Percentiles rank a stretch among this genome's conserved stretches.
phyloP scores from a whole-genome alignment of 2,113 vertebrate species.

The Charadrius vociferus region DNA sequence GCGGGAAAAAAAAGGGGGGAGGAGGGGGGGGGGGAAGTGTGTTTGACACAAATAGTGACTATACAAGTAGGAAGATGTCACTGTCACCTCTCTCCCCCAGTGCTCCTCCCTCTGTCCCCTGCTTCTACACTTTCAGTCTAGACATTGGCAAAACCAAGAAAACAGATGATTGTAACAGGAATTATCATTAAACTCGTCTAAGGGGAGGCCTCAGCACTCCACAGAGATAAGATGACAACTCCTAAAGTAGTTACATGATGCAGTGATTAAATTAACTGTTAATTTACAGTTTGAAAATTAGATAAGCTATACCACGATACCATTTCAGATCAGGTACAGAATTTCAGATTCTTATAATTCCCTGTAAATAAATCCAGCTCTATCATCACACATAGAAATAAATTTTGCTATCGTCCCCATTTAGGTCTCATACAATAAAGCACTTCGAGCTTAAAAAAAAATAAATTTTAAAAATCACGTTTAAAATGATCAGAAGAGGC shows the following conservation, averaged over 20 bases:
- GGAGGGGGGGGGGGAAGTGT: no score
- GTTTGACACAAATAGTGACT: background rate
- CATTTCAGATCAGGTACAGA: background rate
- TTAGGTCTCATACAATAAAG: background rate
- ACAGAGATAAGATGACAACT: background rate
- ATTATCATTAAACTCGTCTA: background rate
- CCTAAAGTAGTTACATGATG: background rate
- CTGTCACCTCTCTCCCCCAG: background rate
- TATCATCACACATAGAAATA: background rate
- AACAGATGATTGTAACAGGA: background rate
- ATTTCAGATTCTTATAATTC: background rate
- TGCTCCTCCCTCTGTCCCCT: background rate
- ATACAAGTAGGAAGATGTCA: background rate
- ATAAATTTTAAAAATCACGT: background rate
- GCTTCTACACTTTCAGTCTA: background rate
- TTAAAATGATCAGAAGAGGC: background rate
- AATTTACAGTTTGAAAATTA: background rate
- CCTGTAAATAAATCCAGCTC: background rate
- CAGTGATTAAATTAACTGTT: background rate
- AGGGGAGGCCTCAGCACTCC: background rate
- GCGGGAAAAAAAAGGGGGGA: no score
- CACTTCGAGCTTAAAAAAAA: background rate
- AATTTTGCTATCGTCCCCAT: background rate
- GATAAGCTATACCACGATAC: background rate
- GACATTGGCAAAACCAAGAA: background rate